phyloP scores from a whole-genome alignment of 1,140 invertebrate genomes.

The Diabrotica undecimpunctata region DNA sequence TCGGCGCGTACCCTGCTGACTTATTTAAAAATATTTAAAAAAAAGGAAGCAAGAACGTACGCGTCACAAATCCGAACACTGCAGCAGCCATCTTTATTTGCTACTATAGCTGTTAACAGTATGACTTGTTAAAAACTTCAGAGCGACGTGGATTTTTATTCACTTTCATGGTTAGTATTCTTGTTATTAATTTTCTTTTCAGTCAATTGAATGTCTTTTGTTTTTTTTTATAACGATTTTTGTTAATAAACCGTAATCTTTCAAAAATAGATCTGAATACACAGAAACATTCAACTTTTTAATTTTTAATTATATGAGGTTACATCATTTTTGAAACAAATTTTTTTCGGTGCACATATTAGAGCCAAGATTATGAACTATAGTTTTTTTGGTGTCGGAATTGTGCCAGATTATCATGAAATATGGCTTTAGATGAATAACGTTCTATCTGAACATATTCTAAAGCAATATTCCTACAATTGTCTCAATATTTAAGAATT shows the following conservation, averaged over 20 bases:
- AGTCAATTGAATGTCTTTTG: constrained; percentile 5
- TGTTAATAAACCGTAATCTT: constrained; percentile 1
- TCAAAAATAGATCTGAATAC: neutral
- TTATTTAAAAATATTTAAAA: constrained; percentile 21
- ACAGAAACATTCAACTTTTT: neutral
- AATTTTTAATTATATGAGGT: neutral
- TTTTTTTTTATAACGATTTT: constrained; percentile 6
- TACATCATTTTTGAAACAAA: neutral
- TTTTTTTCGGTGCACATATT: constrained; percentile 6
- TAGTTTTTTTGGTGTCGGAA: constrained; percentile 8
- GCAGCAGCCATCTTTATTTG: constrained; percentile 43
- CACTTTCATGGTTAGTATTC: constrained; percentile 46
- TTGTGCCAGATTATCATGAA: constrained; percentile 6
- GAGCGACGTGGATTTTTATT: constrained; percentile 38
- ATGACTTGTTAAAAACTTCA: constrained; percentile 38
- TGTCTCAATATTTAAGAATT: no score
- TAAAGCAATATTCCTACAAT: no score
- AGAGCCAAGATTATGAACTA: constrained; percentile 1
- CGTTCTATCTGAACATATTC: no score
- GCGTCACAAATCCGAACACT: constrained; percentile 28
- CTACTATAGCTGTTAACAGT: constrained; percentile 44
- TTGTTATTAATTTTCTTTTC: constrained; percentile 25
- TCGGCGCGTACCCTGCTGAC: constrained; percentile 20
- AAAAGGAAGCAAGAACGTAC: constrained; percentile 18
- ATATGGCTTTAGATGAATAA: neutral